A percentile compares a stretch with the other conserved stretches of the same genome.
These are phyloP conservation scores for Euplexia lucipara DNA, from an alignment of 2,888 invertebrate genomes.

Conservation along the genomic window DNA sequence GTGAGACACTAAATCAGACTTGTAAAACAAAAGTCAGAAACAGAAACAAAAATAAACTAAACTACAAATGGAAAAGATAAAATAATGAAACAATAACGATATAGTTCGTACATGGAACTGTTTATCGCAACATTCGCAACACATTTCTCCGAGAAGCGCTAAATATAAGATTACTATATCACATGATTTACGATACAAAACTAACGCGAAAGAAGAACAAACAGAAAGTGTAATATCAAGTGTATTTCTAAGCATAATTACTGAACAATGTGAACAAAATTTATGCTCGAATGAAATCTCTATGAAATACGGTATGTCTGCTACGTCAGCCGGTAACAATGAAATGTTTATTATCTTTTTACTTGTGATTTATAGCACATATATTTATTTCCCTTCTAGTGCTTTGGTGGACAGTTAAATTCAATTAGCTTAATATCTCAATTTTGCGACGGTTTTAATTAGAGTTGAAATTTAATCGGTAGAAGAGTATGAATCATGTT, in stretches of 20 bases:
- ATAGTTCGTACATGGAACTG: constrained; percentile 21
- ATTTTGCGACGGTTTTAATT: constrained; percentile 37
- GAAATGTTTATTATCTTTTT: constrained; percentile 73
- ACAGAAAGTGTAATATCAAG: constrained; percentile 55
- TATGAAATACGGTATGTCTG: constrained; percentile 75
- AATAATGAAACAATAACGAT: constrained; percentile 41
- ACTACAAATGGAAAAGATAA: constrained; percentile 18
- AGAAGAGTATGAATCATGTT: background rate
- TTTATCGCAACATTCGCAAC: constrained; percentile 22
- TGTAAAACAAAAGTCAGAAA: background rate
- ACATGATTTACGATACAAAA: constrained; percentile 55
- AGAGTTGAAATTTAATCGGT: constrained; percentile 12
- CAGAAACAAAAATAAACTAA: background rate
- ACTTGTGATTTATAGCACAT: constrained; percentile 71
- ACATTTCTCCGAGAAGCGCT: constrained; percentile 46
- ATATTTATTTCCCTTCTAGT: constrained; percentile 61
- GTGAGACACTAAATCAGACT: no score
- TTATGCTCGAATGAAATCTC: constrained; percentile 77
- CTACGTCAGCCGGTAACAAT: constrained; percentile 72
- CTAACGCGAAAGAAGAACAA: constrained; percentile 44
- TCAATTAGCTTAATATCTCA: constrained; percentile 52
- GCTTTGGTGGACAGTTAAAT: constrained; percentile 58
- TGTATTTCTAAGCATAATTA: constrained; percentile 70
- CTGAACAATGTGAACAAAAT: constrained; percentile 73
- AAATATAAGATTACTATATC: constrained; percentile 54